Base-by-base conservation (phyloP, 2,113 vertebrate species). In the Vidua chalybeata region DNA sequence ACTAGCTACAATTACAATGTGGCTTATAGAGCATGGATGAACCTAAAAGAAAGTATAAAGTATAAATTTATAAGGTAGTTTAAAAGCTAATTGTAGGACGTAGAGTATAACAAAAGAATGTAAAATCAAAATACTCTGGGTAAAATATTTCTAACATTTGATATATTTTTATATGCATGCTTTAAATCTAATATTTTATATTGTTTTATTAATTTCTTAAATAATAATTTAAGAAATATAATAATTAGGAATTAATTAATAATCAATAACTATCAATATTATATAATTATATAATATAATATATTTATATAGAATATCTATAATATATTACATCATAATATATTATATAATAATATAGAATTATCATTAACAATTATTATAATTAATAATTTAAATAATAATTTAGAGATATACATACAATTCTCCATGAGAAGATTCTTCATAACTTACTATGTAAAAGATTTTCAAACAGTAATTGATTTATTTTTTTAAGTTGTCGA, bases 61-160 rank as follows among this genome's bases (percentile, higher is more conserved):
- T 35, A 35, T 35, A 35, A 90, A 52, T 87, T 96, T 91, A 74
- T 66, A 86, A 89, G 55, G 39, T 67, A 91, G 31, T 85, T 93
- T 73, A 81, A 82, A 73, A 84, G 33, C 61, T 94, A 68, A 91
- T 87, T 95, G 37, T 62, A 49, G 51, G 31, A 19, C 78, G 28
- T 56, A 55, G 45, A 69, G 7, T 39, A 61, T 31, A 80, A 73
- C 33, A 78, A 95, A 95, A 71, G 37, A 92, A 96, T 77, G 43
- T 46, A 84, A 80, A 91, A 41, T 12, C 58, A 88, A 92, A 95
- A 35, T 49, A 41, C 28, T 12, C 51, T 0, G 0, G 35, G 20
- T 85, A 55, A 93, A 87, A 72, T 43, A 12, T 77, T 92, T 91
- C 76, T 96, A 92, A 93, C 56, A 64, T 80, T 95, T 90, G 63